phyloP scores from a whole-genome alignment of 2,113 vertebrate species.

The Nyctibius bracteatus region DNA sequence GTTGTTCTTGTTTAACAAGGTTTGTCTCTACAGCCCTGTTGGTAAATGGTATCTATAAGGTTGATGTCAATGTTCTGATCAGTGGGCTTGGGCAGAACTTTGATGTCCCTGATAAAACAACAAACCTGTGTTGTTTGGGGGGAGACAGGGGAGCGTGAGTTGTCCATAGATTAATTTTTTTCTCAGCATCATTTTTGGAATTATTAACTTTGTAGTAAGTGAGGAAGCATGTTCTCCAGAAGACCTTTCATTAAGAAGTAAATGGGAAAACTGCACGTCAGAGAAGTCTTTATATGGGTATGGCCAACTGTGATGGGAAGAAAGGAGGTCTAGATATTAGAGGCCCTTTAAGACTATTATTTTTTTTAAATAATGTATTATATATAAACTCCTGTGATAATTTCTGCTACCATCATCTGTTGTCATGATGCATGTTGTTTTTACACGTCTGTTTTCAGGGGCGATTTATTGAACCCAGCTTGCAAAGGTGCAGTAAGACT shows the following conservation, averaged over 20 bases:
- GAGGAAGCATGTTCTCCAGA: neutral
- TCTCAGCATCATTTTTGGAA: neutral
- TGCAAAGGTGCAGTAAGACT: slow-evolving; percentile 85
- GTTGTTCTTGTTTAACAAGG: neutral
- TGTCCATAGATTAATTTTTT: neutral
- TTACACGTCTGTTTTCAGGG: slow-evolving; percentile 72
- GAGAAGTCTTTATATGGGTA: neutral
- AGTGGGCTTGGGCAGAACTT: neutral
- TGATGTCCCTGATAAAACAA: neutral
- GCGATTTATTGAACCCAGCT: slow-evolving; percentile 78
- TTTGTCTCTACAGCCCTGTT: neutral
- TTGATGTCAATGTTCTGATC: neutral
- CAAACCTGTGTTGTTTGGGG: neutral
- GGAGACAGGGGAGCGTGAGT: neutral
- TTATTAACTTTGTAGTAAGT: neutral
- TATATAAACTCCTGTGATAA: neutral
- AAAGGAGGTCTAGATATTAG: neutral
- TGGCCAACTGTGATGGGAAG: neutral
- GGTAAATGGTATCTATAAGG: neutral
- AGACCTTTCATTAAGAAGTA: neutral
- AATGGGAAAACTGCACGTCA: neutral
- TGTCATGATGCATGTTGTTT: neutral
- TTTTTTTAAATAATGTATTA: neutral
- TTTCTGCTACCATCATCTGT: neutral
- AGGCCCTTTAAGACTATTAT: neutral